phyloP scores from a whole-genome alignment of 2,797 vertebrate species.

The Rhabdophis nuchalis region DNA sequence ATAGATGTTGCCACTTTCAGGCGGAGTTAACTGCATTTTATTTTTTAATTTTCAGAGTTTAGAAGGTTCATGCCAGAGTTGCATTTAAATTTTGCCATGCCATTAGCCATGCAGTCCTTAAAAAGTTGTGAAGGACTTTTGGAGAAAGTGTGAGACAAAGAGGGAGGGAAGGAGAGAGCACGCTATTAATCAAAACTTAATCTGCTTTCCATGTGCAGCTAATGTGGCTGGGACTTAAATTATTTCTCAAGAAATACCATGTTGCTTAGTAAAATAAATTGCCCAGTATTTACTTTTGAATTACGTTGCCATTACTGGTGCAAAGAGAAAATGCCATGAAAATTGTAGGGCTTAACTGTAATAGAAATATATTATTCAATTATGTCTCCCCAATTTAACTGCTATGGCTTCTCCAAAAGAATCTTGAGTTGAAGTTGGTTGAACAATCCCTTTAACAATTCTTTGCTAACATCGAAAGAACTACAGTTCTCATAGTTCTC shows the following conservation, averaged over 20 bases:
- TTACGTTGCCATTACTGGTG: neutral
- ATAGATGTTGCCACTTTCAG: neutral
- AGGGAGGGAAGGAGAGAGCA: neutral
- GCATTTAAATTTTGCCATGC: neutral
- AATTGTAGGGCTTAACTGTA: neutral
- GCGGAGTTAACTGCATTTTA: neutral
- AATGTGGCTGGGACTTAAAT: neutral
- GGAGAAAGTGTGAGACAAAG: neutral
- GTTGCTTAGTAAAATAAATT: neutral
- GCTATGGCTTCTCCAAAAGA: neutral
- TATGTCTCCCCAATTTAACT: neutral
- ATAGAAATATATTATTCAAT: neutral
- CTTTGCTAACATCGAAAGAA: neutral
- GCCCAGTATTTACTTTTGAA: neutral
- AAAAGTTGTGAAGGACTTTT: slow-evolving; percentile 13
- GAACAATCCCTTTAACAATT: neutral
- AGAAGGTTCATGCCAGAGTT: neutral
- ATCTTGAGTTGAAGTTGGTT: neutral
- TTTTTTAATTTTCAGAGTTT: neutral
- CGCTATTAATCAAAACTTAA: neutral
- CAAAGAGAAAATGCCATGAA: neutral
- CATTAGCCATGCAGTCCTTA: neutral
- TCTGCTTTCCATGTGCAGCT: slow-evolving; percentile 1
- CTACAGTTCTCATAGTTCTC: neutral
- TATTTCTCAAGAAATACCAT: slow-evolving; percentile 4